Evolutionary conservation across 2,888 invertebrate genomes (phyloP).

Genomic region (Cerastoderma edule): DNA sequence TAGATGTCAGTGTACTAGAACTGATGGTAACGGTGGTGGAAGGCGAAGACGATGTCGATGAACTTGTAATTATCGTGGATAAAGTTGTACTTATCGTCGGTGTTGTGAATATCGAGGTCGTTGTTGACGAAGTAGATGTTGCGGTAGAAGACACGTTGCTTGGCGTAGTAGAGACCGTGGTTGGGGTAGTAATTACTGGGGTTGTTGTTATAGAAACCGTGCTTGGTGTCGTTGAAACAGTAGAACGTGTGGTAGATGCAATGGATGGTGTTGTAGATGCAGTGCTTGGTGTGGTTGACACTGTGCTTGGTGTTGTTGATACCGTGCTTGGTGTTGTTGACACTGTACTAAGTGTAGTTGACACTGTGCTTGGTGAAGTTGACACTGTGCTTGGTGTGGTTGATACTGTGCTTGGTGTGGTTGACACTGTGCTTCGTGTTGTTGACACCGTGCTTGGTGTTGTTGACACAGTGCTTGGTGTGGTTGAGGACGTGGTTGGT

Average conservation of each 20-base stretch:
- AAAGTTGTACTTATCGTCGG: neutral
- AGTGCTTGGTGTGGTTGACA: neutral
- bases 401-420: too few relatives aligned
- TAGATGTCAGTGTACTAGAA: too few relatives aligned
- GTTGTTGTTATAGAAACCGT: too few relatives aligned
- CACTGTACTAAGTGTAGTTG: neutral
- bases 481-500: too few relatives aligned
- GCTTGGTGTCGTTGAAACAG: neutral
- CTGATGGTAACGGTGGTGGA: too few relatives aligned
- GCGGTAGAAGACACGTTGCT: neutral
- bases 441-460: too few relatives aligned
- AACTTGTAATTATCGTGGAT: neutral
- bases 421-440: too few relatives aligned
- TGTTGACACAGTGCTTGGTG: too few relatives aligned
- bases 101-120: too few relatives aligned
- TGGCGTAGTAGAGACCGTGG: neutral
- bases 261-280: conserved; percentile 1
- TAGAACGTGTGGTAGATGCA: neutral
- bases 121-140: neutral
- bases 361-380: neutral
- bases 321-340: too few relatives aligned
- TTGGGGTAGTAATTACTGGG: neutral
- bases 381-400: too few relatives aligned
- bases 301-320: neutral
- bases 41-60: neutral